phyloP scores from a whole-genome alignment of 2,113 vertebrate genomes.

The Pachypanchax playfairii region DNA sequence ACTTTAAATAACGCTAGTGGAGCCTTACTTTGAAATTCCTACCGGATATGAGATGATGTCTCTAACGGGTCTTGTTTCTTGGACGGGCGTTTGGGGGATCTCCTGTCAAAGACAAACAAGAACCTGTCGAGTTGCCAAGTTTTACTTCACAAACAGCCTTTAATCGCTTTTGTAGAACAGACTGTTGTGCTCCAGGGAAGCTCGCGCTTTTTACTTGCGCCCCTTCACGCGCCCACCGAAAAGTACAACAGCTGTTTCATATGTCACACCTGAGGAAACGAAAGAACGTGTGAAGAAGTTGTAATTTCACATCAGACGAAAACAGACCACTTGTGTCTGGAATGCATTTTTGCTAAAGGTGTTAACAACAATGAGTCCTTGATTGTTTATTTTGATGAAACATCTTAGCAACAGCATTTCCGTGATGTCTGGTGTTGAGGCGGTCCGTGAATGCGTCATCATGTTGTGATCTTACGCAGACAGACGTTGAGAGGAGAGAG shows the following conservation, averaged over 20 bases:
- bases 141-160: conserved; percentile 29
- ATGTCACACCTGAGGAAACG: not conserved
- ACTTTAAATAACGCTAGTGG: too few species aligned
- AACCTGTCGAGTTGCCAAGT: conserved; percentile 61
- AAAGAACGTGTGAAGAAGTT: not conserved
- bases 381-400: conserved; percentile 48
- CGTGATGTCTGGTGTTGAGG: conserved; percentile 28
- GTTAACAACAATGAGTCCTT: not conserved
- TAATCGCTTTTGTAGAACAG: not conserved
- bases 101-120: conserved; percentile 61
- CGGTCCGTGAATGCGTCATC: conserved; percentile 38
- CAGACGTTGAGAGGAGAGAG: not conserved
- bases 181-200: not conserved
- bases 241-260: not conserved
- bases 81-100: conserved; percentile 57
- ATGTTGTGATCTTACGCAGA: not conserved
- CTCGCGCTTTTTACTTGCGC: conserved; percentile 1
- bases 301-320: not conserved
- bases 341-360: not conserved
- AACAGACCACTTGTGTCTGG: not conserved
- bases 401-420: conserved; percentile 55
- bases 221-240: conserved; percentile 45
- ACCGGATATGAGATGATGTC: not conserved
- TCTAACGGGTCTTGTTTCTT: conserved; percentile 12
- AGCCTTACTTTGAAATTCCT: conserved; percentile 34